A percentile compares a stretch with the other conserved stretches of the same genome.
These are phyloP conservation scores for Bryconaethiops microstoma DNA, from an alignment of 2,797 vertebrate species.

Conservation along the genomic window DNA sequence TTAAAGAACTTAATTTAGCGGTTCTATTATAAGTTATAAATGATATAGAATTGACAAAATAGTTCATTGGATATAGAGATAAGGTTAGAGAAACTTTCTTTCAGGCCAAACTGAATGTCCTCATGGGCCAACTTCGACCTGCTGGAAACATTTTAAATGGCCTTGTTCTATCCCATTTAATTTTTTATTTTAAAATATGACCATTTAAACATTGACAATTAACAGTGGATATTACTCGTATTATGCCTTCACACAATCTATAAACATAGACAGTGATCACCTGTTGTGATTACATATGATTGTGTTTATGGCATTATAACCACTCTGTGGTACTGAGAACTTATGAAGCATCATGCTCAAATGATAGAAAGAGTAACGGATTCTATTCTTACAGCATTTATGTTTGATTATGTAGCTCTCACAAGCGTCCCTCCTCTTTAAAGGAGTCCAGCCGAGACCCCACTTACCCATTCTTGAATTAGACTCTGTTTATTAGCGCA, in stretches of 20 bases:
- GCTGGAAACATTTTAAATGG: no score
- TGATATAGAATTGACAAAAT: no score
- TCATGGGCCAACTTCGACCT: no score
- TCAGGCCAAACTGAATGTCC: no score
- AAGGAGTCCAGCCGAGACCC: conserved; percentile 45
- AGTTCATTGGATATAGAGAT: no score
- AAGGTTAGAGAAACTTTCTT: no score
- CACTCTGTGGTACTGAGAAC: neutral
- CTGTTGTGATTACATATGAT: neutral
- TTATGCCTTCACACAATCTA: neutral
- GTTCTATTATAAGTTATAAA: no score
- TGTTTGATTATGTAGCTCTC: neutral
- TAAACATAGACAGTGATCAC: neutral
- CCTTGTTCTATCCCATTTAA: neutral
- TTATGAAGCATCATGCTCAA: neutral
- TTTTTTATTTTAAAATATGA: neutral
- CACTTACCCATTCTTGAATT: conserved; percentile 65
- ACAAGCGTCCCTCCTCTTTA: neutral
- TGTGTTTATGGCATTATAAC: neutral
- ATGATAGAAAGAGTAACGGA: neutral
- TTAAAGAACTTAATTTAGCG: neutral
- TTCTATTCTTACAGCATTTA: neutral
- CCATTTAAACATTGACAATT: neutral
- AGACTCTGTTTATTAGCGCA: conserved; percentile 69
- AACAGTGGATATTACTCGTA: neutral